Evolutionary conservation across 1,140 invertebrate genomes (phyloP).

Genomic region (Ceratina australensis): DNA sequence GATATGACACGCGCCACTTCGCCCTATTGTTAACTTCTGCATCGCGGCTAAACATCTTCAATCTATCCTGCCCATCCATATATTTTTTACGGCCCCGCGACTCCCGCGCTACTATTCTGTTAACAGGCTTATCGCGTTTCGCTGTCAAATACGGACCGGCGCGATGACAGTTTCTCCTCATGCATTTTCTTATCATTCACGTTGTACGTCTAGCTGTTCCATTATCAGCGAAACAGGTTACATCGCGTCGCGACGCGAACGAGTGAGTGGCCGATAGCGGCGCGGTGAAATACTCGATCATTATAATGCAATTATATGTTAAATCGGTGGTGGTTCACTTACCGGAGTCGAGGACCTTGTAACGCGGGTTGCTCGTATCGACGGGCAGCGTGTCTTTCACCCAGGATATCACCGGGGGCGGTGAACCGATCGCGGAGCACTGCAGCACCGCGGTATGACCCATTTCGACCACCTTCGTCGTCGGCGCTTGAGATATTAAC

Average conservation of each 20-base stretch:
- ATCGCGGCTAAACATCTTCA: constrained; percentile 51
- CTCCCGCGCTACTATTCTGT: constrained; percentile 22
- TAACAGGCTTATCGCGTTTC: neutral
- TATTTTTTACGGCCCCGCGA: constrained; percentile 35
- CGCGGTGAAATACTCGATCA: no score
- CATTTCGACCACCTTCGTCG: constrained; percentile 95
- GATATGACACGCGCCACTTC: constrained; percentile 67
- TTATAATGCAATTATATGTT: no score
- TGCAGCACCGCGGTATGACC: constrained; percentile 93
- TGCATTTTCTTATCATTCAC: neutral
- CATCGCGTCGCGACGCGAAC: no score
- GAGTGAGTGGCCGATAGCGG: neutral
- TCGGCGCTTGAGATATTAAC: constrained; percentile 89
- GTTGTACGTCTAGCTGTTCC: no score
- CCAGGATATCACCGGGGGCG: constrained; percentile 93
- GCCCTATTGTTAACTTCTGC: constrained; percentile 46
- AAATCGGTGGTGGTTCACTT: constrained; percentile 74
- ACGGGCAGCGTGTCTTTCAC: constrained; percentile 93
- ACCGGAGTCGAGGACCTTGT: constrained; percentile 89
- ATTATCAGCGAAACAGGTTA: no score
- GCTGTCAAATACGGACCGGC: neutral
- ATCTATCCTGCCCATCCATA: constrained; percentile 45
- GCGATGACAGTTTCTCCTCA: neutral
- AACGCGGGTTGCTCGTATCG: constrained; percentile 89
- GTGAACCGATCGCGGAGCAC: constrained; percentile 92